Base-by-base conservation (phyloP, 2,888 invertebrate species). In the Stramonita haemastoma region DNA sequence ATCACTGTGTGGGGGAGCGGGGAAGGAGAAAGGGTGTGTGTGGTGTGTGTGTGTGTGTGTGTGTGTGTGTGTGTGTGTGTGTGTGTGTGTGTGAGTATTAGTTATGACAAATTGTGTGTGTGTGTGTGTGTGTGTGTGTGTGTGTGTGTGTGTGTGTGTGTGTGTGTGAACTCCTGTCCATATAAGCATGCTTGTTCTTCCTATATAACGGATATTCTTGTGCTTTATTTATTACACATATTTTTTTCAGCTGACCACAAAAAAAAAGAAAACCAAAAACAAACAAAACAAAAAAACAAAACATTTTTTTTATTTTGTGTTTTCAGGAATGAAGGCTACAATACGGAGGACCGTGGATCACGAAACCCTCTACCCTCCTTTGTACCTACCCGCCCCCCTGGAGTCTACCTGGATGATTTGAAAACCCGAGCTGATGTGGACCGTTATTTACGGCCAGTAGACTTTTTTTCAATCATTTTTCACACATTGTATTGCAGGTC, bases 111-210 rank as follows among this genome's bases (percentile, higher is more conserved):
- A 15, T 11, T 60, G 77, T 19, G 77, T 29, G 77, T 32, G 77
- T 29, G 77, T n/a, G 79, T 36, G 79, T n/a, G 79, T 81, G 79
- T n/a, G 36, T 81, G 79, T 36, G 79, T 8, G 79, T 36, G 79
- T 17, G 79, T 81, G 79, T 17, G 79, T 81, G 79, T 17, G 79
- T 81, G 79, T 17, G 79, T 81, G 79, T 17, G 36, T 81, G 81
- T 36, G 36, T 36, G 81, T 36, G 46, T 81, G 81, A 5, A 22
- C 5, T 5, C 11, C 5, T 19, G 70, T 19, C 15, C 19, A 5
- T 70, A 26, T 13, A 70, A 15, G 5, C 26, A 70, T 5, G 13
- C 5, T 70, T 26, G 70, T 19, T 5, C 70, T 5, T 19, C 8
- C 29, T 29, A 60, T 60, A 11, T 60, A 60, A 60, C 11, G 11